phyloP scores from a whole-genome alignment of 2,113 vertebrate species.

The Myotis yumanensis region DNA sequence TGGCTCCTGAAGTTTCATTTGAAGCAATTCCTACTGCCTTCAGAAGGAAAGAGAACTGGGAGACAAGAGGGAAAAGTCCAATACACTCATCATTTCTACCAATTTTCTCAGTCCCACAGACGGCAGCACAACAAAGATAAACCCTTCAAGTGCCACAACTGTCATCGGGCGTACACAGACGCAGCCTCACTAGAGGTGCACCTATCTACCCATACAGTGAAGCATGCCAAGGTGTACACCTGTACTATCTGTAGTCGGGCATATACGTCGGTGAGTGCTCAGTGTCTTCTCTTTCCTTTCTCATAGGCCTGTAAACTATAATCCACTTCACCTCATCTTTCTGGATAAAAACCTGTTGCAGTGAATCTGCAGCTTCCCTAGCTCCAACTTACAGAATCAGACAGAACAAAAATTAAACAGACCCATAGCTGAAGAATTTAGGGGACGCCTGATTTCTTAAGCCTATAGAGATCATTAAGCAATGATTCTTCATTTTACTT shows the following conservation, averaged over 20 bases:
- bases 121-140: conserved; percentile 99
- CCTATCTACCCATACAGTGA: conserved; percentile 97
- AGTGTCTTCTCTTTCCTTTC: neutral
- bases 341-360: neutral
- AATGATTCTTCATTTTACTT: conserved; percentile 15
- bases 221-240: conserved; percentile 97
- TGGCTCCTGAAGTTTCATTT: neutral
- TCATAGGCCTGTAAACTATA: neutral
- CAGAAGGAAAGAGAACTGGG: neutral
- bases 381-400: neutral
- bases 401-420: neutral
- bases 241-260: conserved; percentile 97
- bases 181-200: conserved; percentile 95
- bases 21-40: neutral
- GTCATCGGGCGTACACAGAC: conserved; percentile 97
- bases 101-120: conserved; percentile 91
- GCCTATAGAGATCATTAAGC: neutral
- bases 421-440: neutral
- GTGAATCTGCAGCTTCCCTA: neutral
- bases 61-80: neutral
- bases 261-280: conserved; percentile 95
- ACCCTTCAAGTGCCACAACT: conserved; percentile 98
- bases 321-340: neutral
- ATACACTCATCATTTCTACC: neutral
- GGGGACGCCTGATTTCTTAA: neutral